Evolutionary conservation across 2,113 vertebrate genomes (phyloP).

Genomic region (Fulmarus glacialis): DNA sequence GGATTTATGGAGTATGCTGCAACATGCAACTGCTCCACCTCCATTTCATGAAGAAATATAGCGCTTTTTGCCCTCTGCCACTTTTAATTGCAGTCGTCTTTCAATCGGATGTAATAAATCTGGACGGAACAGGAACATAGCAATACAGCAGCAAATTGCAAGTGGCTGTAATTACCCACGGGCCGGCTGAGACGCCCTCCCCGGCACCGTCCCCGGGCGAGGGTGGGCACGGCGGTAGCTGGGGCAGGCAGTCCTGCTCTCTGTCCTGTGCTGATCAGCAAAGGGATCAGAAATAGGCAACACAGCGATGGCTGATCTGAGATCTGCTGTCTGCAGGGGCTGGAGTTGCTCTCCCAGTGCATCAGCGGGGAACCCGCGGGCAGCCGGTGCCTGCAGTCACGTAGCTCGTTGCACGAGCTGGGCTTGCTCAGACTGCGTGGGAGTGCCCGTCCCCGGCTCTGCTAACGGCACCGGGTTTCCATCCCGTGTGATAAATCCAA

Average conservation of each 20-base stretch:
- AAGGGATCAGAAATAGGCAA: not conserved
- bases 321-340: not conserved
- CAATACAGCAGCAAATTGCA: not conserved
- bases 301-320: no score
- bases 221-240: not conserved
- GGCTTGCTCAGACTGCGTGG: fast-evolving
- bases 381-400: not conserved
- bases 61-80: not conserved
- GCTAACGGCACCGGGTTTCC: not conserved
- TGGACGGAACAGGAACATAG: not conserved
- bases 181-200: not conserved
- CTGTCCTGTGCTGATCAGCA: not conserved
- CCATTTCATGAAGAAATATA: not conserved
- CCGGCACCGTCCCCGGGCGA: not conserved
- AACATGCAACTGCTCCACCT: not conserved
- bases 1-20: not conserved
- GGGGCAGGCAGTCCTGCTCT: not conserved
- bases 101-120: not conserved
- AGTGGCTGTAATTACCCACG: not conserved
- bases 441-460: not conserved
- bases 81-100: not conserved
- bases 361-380: not conserved
- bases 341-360: not conserved
- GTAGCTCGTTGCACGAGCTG: fast-evolving
- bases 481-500: not conserved